Base-by-base conservation (phyloP, 2,888 invertebrate genomes). In the Chymomyza procnemis region DNA sequence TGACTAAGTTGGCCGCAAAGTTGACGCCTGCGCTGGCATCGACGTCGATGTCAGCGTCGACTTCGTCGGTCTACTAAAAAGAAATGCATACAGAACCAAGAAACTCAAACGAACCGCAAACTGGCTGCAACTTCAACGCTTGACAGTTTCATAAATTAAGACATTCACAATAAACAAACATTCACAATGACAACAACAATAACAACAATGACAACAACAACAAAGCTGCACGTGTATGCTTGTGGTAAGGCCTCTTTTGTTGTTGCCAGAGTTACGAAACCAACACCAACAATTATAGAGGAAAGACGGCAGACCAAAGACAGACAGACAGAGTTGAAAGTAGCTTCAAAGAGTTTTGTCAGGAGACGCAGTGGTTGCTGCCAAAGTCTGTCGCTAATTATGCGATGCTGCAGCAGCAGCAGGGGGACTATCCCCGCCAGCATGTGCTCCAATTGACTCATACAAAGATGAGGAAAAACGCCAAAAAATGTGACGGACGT, bases 81-180 rank as follows among this genome's bases (percentile, higher is more conserved):
- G 54, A 54, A 54, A 54, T 18, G 21, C 54, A 30, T 4, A 56
- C 30, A 56, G 26, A 56, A 56, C 56, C 16, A 56, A 30, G 14
- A 26, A 56, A 56, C n/a, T 56, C 56, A 56, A 56, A 56, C 19
- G 21, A 4, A 21, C 54, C 54, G 54, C 54, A 54, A 50, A 50
- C 60, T 60, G 58, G 2, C n/a, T 48, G 48, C 26, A 26, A 50
- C 52, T 22, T 52, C 61, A 34, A 50, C 30, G 26, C 30, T 30
- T 72, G 80, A 84, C 86, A 80, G 86, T 68, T 74, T 87, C 83
- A 85, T 85, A 85, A 85, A 85, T 82, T 87, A 87, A 82, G 87
- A 85, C 81, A 85, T 85, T 87, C 82, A 87, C 81, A 81, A 81
- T 81, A 81, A 82, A 79, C 75, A 87, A 82, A 80, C 74, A 76